phyloP scores from a whole-genome alignment of 2,797 vertebrate species.

The Garrulus glandarius region DNA sequence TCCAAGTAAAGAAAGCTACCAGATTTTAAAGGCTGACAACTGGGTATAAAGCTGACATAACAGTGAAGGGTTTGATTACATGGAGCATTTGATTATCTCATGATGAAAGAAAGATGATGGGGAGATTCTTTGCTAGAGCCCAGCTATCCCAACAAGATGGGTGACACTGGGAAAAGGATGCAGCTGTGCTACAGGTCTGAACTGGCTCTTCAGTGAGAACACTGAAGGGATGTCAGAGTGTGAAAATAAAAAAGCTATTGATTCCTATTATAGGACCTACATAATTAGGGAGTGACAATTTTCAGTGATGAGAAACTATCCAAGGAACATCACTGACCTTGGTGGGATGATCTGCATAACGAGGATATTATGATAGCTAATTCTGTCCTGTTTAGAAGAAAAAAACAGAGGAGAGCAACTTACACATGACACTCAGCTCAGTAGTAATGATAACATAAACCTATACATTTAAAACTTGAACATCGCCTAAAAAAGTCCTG shows the following conservation, averaged over 20 bases:
- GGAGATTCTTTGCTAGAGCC: background rate
- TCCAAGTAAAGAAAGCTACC: background rate
- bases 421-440: background rate
- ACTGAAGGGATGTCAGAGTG: background rate
- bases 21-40: background rate
- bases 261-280: background rate
- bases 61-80: background rate
- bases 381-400: background rate
- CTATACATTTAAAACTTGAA: background rate
- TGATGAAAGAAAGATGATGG: background rate
- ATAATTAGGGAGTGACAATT: background rate
- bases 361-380: background rate
- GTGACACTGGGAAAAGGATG: background rate
- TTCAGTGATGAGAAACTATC: background rate
- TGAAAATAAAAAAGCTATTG: background rate
- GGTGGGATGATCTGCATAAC: background rate
- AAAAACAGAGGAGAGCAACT: background rate
- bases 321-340: background rate
- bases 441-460: rapidly evolving
- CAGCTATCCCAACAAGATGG: background rate
- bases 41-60: background rate
- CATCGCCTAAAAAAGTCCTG: background rate
- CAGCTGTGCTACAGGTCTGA: background rate
- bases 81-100: background rate
- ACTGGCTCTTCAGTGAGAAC: background rate